phyloP scores from a whole-genome alignment of 2,113 vertebrate species.

The Tamias sibiricus region DNA sequence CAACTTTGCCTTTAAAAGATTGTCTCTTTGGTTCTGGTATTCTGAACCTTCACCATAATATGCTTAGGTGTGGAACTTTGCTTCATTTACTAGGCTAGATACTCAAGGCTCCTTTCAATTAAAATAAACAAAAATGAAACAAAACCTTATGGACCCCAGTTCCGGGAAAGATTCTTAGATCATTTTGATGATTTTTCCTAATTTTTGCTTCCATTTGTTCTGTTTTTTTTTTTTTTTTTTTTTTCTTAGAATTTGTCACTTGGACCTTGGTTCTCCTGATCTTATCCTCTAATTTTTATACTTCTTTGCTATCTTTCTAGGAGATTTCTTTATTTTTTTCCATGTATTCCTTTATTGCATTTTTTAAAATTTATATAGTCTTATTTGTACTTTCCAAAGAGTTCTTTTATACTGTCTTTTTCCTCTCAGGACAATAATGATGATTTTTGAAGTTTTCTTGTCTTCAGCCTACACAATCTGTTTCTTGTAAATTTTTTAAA shows the following conservation, averaged over 20 bases:
- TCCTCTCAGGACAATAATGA: background rate
- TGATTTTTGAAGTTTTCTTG: background rate
- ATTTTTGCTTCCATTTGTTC: background rate
- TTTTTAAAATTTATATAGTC: background rate
- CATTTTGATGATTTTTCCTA: background rate
- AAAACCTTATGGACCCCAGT: background rate
- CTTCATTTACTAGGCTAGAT: background rate
- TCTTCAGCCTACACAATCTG: background rate
- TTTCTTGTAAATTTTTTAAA: background rate
- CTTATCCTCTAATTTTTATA: background rate
- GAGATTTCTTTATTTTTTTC: background rate
- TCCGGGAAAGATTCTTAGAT: background rate
- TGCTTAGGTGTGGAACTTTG: background rate
- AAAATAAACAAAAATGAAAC: background rate
- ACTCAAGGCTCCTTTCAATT: background rate
- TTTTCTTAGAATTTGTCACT: background rate
- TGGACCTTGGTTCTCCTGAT: background rate
- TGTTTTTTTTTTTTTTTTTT: background rate
- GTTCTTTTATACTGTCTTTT: background rate
- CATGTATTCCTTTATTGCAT: background rate
- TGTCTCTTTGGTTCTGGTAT: background rate
- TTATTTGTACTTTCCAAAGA: background rate
- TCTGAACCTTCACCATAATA: background rate
- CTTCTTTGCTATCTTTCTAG: background rate
- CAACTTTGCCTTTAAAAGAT: constrained; percentile 6